Base-by-base conservation (phyloP, 2,888 invertebrate species). In the Dynastes maya region DNA sequence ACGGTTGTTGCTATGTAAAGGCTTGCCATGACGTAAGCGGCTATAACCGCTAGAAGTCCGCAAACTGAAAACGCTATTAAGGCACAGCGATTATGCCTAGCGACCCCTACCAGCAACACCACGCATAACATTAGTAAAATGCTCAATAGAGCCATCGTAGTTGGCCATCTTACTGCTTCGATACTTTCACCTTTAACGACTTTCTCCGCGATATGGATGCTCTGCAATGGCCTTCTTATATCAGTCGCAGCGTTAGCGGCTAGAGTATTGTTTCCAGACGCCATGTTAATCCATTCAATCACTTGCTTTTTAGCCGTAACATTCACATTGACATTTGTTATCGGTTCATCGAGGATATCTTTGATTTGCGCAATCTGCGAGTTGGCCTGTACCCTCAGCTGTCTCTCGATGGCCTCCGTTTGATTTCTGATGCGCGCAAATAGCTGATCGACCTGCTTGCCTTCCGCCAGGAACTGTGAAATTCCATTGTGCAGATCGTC, bases 401-500 rank as follows among this genome's bases (percentile, higher is more conserved):
- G 95, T 79, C 92, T 91, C 85, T 95, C 95, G 80, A 96, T 91
- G 80, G 93, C 93, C 81, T 92, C 93, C 45, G 96, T 96, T 91
- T 96, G 95, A 88, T 95, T 95, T 84, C 95, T 93, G 77, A 96
- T 95, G 68, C 94, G 94, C 81, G 92, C 92, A 81, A 97, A 93
- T 82, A 95, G 92, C 72, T 93, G 92, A 81, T 97, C 95, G 82
- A 97, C 94, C 88, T 95, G 94, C 85, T 94, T 92, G 5, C 96
- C 94, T 13, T 97, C 94, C 32, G 93, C 92, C 81, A 95, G 91
- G 85, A 96, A 93, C 88, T 95, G 94, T 84, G 95, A 91, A 87
- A 97, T 91, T 8, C 97, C 97, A 88, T 96, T 96, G 91, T 98
- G 97, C 64, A 97, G 92, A 88, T 97, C 97, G 88, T 98, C 97